Conservation (phyloP, 2,888 invertebrate genomes). For the Orchesella flavescens region DNA sequence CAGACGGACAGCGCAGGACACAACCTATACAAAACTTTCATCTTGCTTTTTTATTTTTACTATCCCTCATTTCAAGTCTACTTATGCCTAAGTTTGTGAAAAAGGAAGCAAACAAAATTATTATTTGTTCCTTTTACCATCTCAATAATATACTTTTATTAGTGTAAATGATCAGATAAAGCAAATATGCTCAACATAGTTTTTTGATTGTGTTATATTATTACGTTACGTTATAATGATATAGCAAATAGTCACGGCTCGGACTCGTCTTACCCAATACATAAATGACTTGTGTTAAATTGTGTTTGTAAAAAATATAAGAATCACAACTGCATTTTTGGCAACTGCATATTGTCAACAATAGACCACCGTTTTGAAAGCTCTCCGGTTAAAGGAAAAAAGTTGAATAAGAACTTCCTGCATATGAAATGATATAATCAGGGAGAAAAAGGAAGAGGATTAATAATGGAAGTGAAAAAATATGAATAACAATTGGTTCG, state of each 20-base stretch:
- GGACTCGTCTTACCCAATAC: background rate
- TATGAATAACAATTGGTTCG: background rate
- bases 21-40: background rate
- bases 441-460: background rate
- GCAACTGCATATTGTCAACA: background rate
- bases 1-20: no score
- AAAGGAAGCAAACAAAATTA: background rate
- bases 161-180: slow-evolving; percentile 25
- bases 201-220: no score
- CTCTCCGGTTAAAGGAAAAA: no score
- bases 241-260: slow-evolving; percentile 33
- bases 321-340: background rate
- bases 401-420: background rate
- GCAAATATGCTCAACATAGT: background rate
- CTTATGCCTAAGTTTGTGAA: background rate
- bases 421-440: background rate
- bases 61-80: no score
- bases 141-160: slow-evolving; percentile 10
- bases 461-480: slow-evolving; percentile 16
- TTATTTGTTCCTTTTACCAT: background rate
- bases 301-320: no score
- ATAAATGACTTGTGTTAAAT: slow-evolving; percentile 10
- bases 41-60: background rate
- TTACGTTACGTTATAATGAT: slow-evolving; percentile 15
- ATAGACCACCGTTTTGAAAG: slow-evolving; percentile 13